phyloP scores from a whole-genome alignment of 2,888 invertebrate genomes.

The Volucella bombylans region DNA sequence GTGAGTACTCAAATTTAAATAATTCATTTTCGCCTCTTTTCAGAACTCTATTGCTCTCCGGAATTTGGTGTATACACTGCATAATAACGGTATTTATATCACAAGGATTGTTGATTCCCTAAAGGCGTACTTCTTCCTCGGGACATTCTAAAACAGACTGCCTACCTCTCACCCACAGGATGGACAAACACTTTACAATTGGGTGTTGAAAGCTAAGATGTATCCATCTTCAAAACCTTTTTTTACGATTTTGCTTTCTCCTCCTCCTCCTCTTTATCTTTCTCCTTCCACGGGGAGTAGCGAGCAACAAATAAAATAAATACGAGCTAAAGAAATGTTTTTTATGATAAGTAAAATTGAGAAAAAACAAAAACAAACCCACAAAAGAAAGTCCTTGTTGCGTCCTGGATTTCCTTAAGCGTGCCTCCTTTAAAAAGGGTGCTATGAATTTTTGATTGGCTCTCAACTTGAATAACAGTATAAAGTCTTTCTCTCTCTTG shows the following conservation, averaged over 20 bases:
- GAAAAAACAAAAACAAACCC: neutral
- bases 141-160: slow-evolving; percentile 76
- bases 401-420: neutral
- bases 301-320: slow-evolving; percentile 37
- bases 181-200: slow-evolving; percentile 10
- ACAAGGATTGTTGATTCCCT: slow-evolving; percentile 80
- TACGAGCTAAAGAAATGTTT: slow-evolving; percentile 42
- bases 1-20: slow-evolving; percentile 52
- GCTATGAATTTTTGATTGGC: slow-evolving; percentile 66
- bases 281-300: slow-evolving; percentile 15
- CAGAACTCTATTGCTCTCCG: slow-evolving; percentile 79
- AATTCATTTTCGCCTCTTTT: slow-evolving; percentile 63
- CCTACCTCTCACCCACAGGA: neutral
- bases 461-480: slow-evolving; percentile 42
- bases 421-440: slow-evolving; percentile 41
- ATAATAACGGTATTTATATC: slow-evolving; percentile 80
- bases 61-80: slow-evolving; percentile 78
- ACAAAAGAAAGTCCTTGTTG: slow-evolving; percentile 36
- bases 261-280: too few species aligned
- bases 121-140: slow-evolving; percentile 80
- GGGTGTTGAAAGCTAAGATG: slow-evolving; percentile 8
- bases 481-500: slow-evolving; percentile 29
- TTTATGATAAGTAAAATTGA: slow-evolving; percentile 66
- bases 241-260: slow-evolving; percentile 38
- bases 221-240: slow-evolving; percentile 53